phyloP scores from a whole-genome alignment of 2,888 invertebrate genomes.

The Glyphotaelius pellucidus region DNA sequence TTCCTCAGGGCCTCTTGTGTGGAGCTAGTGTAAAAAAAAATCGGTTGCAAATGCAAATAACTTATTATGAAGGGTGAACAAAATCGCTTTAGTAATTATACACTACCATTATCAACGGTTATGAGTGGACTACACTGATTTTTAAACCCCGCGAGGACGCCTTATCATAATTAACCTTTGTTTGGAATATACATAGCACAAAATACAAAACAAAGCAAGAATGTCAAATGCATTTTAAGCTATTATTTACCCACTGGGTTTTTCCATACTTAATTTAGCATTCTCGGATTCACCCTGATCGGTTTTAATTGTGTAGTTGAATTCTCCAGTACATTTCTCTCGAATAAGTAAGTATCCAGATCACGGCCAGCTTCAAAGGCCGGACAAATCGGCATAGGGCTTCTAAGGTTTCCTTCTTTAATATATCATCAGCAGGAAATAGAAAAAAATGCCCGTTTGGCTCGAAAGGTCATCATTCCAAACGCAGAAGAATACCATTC shows the following conservation, averaged over 20 bases:
- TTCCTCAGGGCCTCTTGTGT: too few relatives aligned
- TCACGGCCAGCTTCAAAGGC: neutral
- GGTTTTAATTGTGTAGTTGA: neutral
- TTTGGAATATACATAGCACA: neutral
- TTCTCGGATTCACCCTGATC: too few relatives aligned
- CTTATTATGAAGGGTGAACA: neutral
- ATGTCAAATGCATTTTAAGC: neutral
- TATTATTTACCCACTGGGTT: too few relatives aligned
- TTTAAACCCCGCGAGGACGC: neutral
- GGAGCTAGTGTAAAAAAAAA: too few relatives aligned
- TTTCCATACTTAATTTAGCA: neutral
- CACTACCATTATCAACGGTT: neutral
- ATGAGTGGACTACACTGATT: neutral
- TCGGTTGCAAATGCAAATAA: neutral
- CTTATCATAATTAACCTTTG: neutral
- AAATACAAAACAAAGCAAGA: neutral
- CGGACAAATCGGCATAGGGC: neutral
- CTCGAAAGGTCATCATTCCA: neutral
- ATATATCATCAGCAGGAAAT: neutral
- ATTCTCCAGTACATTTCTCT: neutral
- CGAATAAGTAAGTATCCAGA: neutral
- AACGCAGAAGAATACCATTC: neutral
- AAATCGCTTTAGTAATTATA: neutral
- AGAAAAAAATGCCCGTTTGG: neutral
- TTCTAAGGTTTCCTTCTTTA: conserved; percentile 2